Evolutionary conservation across 2,888 invertebrate genomes (phyloP), one percentile per base, ranked within the genome.

Genomic region (Ennomos fuscantarius): DNA sequence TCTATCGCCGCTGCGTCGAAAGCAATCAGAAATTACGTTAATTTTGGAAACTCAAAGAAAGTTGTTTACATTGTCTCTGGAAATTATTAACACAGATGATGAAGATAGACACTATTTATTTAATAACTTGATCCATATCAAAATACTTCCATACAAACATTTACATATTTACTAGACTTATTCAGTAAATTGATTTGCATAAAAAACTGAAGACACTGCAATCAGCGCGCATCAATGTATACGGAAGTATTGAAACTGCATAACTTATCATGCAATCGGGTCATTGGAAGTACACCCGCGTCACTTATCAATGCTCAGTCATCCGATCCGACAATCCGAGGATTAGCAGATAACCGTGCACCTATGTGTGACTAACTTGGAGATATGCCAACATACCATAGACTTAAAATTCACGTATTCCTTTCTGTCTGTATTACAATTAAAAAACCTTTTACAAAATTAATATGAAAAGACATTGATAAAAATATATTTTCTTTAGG

Each of bases 21-120:
- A 60, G 69, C 74, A 78, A 78, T 24, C 76, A 74, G 77, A 81
- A 81, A 82, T 82, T 78, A 76, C 78, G 73, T 76, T 87, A 86
- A 86, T 86, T 81, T 78, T 83, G 77, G 81, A 83, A 84, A 86
- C 81, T 72, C 41, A 44, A 53, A 43, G 60, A 55, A 62, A 63
- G 55, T 65, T 58, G 48, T 59, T 55, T 63, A 57, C 55, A 45
- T 56, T 60, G 55, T 59, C 31, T 52, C 34, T 59, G 60, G 57
- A 61, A 57, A 12, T 24, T 31, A 45, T n/a, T 10, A 36, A 32
- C 12, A 40, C 11, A 37, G 2, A 39, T 9, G 36, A 1, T 9
- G 9, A 12, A 54, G 32, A 24, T 24, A 24, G 3, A 24, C n/a
- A n/a, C n/a, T n/a, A n/a, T n/a, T n/a, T n/a, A n/a, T n/a, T n/a